Percentiles rank a stretch among this genome's conserved stretches.
These are phyloP conservation scores for Eulemur macaco DNA, from an alignment of 2,113 vertebrate genomes.

Conservation along the genomic window DNA sequence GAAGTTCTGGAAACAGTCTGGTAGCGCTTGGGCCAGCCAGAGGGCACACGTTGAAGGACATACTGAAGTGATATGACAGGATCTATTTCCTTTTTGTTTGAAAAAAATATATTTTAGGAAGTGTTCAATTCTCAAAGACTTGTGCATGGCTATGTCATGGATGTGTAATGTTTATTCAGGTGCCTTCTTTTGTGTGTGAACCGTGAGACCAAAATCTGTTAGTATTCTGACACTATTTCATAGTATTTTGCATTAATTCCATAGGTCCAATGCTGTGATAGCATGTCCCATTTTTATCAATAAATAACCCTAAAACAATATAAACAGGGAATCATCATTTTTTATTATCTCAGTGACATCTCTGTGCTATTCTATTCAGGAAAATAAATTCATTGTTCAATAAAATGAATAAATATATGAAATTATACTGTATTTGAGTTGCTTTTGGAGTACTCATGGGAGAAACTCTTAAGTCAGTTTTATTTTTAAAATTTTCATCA, in stretches of 20 bases:
- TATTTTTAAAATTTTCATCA: neutral
- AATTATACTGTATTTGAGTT: neutral
- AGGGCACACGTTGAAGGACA: neutral
- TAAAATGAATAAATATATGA: neutral
- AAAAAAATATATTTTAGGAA: neutral
- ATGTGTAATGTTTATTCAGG: neutral
- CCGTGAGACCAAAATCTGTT: neutral
- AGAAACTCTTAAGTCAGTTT: neutral
- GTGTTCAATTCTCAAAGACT: neutral
- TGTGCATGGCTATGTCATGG: neutral
- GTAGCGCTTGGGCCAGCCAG: neutral
- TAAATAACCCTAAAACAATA: neutral
- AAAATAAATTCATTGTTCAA: neutral
- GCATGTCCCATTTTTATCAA: neutral
- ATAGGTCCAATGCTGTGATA: neutral
- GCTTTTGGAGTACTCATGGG: neutral
- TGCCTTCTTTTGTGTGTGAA: neutral
- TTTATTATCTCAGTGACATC: neutral
- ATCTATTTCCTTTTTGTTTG: neutral
- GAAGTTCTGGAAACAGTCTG: neutral
- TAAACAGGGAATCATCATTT: neutral
- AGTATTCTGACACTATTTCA: neutral
- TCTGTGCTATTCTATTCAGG: neutral
- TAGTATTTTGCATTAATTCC: neutral
- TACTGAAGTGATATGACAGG: neutral